Conservation (phyloP, 1,140 invertebrate species). For the Drosophila parabipectinata region DNA sequence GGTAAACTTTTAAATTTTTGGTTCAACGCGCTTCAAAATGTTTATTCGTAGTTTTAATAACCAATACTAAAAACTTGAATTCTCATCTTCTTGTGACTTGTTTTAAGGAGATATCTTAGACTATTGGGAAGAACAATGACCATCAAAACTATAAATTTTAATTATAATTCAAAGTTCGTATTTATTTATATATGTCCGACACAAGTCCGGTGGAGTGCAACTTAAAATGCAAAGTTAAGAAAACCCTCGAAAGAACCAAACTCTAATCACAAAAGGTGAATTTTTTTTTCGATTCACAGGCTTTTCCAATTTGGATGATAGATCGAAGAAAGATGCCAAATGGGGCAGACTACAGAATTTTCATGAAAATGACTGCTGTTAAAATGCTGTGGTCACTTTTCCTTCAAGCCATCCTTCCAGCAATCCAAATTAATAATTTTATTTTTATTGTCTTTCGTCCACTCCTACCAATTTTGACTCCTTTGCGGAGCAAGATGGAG, state of each 20-base stretch:
- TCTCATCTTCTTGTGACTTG: no score
- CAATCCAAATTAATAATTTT: conserved; percentile 73
- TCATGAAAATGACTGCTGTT: conserved; percentile 74
- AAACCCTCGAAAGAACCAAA: no score
- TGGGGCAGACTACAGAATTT: conserved; percentile 42
- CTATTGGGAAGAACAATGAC: no score
- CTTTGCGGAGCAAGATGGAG: conserved; percentile 31
- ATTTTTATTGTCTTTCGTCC: conserved; percentile 73
- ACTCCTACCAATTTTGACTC: conserved; percentile 23
- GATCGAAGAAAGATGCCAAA: background rate
- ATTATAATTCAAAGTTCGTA: no score
- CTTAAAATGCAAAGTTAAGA: no score
- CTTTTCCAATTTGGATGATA: background rate
- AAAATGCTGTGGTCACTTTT: conserved; percentile 71
- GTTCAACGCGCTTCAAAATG: background rate
- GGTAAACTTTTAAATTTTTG: background rate
- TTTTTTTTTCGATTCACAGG: no score
- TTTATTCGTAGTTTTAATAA: conserved; percentile 19
- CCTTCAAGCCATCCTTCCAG: conserved; percentile 19
- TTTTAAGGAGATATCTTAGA: no score
- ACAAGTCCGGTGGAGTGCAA: no score
- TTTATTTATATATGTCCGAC: no score
- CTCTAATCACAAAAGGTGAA: no score
- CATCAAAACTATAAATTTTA: no score
- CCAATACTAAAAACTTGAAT: conserved; percentile 3